These are phyloP conservation scores for Sciurus carolinensis DNA, from an alignment of 2,797 vertebrate species.

Conservation along the genomic window DNA sequence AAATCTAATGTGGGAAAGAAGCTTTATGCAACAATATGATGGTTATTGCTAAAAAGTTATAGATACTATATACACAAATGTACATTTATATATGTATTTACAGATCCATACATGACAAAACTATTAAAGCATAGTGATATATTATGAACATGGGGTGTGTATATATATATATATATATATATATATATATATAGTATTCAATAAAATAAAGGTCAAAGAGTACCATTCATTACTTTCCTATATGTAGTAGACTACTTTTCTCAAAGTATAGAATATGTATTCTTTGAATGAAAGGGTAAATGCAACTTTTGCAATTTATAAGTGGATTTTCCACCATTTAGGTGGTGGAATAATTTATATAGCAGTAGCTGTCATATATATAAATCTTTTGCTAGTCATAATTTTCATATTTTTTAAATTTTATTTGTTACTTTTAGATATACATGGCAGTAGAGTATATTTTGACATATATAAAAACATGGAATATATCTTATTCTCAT, in stretches of 20 bases:
- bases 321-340: not conserved
- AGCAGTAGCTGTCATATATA: not conserved
- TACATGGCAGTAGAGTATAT: too few species aligned
- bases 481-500: too few species aligned
- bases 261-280: not conserved
- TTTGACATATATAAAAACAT: too few species aligned
- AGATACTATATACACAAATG: not conserved
- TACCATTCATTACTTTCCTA: not conserved
- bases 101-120: not conserved
- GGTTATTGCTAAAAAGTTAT: not conserved
- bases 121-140: not conserved
- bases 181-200: not conserved
- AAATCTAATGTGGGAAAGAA: not conserved
- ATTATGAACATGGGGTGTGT: not conserved
- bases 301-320: not conserved
- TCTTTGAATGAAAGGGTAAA: not conserved
- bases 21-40: not conserved
- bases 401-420: not conserved
- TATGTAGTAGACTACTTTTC: not conserved
- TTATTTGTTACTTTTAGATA: too few species aligned
- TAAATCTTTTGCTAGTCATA: not conserved
- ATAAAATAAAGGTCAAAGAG: constrained; percentile 19
- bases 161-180: too few species aligned
- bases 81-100: not conserved
- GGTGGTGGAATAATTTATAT: not conserved